These are phyloP conservation scores for Drosophila asahinai DNA, from an alignment of 1,140 invertebrate genomes.

Conservation along the genomic window DNA sequence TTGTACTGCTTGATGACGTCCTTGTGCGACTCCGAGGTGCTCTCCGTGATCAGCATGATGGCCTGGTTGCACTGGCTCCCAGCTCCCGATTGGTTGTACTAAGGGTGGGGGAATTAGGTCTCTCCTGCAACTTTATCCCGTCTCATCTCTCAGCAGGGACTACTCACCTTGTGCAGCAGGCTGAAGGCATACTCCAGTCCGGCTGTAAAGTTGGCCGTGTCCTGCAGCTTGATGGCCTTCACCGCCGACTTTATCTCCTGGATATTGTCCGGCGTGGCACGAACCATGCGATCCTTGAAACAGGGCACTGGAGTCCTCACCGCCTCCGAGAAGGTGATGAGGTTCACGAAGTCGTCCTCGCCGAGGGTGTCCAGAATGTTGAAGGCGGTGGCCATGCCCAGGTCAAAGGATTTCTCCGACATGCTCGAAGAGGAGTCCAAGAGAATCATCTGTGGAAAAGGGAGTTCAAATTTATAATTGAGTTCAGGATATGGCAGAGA, in stretches of 20 bases:
- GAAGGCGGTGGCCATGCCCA: conserved; percentile 94
- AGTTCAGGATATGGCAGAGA: too few relatives aligned
- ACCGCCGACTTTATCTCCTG: conserved; percentile 92
- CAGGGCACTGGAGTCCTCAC: conserved; percentile 93
- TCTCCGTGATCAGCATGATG: conserved; percentile 98
- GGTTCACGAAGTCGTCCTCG: conserved; percentile 98
- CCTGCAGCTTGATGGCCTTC: conserved; percentile 88
- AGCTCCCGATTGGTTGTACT: conserved; percentile 92
- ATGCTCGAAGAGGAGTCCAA: conserved; percentile 96
- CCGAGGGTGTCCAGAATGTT: conserved; percentile 97
- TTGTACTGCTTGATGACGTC: conserved; percentile 93
- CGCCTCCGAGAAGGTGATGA: conserved; percentile 93
- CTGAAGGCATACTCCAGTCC: conserved; percentile 96
- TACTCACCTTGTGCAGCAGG: conserved; percentile 92
- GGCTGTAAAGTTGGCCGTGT: conserved; percentile 96
- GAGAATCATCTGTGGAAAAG: conserved; percentile 89
- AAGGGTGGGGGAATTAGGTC: conserved; percentile 37
- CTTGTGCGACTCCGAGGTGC: conserved; percentile 89
- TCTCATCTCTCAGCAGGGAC: too few relatives aligned
- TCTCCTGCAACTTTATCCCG: too few relatives aligned
- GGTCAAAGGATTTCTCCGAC: conserved; percentile 92
- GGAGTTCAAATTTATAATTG: too few relatives aligned
- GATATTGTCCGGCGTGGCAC: conserved; percentile 95
- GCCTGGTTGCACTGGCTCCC: conserved; percentile 98
- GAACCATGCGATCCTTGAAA: conserved; percentile 94